A percentile compares a stretch with the other conserved stretches of the same genome.
These are phyloP conservation scores for Trinorchestia longiramus DNA, from an alignment of 1,140 invertebrate genomes.

Conservation along the genomic window DNA sequence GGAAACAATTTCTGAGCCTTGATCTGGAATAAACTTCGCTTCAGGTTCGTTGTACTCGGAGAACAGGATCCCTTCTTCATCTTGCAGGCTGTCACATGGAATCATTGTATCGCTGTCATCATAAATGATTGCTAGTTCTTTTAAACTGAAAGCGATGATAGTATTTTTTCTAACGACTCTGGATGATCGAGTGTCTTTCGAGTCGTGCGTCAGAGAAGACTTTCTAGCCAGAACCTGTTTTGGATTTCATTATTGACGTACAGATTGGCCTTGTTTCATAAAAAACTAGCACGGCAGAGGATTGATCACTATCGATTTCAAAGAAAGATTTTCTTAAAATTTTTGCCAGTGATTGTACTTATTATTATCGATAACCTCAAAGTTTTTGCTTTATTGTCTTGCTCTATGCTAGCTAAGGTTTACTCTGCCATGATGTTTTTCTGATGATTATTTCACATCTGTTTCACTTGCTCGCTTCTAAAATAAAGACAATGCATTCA, in stretches of 20 bases:
- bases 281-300: not conserved
- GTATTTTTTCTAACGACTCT: not conserved
- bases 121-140: not conserved
- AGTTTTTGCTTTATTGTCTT: not conserved
- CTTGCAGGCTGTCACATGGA: not conserved
- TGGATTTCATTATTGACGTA: not conserved
- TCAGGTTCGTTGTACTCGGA: not conserved
- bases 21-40: not conserved
- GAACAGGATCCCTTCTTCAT: not conserved
- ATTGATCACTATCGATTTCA: not conserved
- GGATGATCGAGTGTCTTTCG: not conserved
- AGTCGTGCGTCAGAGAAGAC: not conserved
- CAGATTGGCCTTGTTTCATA: not conserved
- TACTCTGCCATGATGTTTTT: not conserved
- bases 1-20: not conserved
- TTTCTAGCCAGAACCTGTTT: not conserved
- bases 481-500: not conserved
- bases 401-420: not conserved
- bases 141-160: not conserved
- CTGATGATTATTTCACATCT: not conserved
- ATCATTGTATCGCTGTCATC: not conserved
- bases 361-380: not conserved
- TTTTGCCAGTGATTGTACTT: not conserved
- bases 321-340: not conserved
- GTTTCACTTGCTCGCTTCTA: not conserved